phyloP scores from a whole-genome alignment of 2,113 vertebrate species.

The Pluvianellus socialis region DNA sequence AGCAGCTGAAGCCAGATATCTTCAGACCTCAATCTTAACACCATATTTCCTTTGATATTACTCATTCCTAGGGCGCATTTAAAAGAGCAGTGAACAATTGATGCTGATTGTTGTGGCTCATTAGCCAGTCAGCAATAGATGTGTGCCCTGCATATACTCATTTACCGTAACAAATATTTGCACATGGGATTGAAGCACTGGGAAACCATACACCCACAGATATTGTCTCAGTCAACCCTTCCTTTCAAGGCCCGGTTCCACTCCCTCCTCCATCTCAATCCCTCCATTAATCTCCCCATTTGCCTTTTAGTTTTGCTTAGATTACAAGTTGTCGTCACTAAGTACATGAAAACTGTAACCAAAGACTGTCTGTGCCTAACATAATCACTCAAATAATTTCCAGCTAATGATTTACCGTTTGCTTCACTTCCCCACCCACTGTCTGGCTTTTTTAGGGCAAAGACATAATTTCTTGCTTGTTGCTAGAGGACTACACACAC shows the following conservation, averaged over 20 bases:
- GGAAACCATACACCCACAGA: not conserved
- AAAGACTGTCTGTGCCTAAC: not conserved
- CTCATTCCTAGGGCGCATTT: not conserved
- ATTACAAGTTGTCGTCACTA: not conserved
- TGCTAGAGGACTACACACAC: not conserved
- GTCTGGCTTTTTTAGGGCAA: constrained; percentile 24
- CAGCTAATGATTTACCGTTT: constrained; percentile 27
- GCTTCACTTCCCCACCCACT: constrained; percentile 14
- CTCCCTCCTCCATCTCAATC: not conserved
- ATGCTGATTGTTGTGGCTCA: not conserved
- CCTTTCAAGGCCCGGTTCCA: not conserved
- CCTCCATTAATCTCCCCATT: not conserved
- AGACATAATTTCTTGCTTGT: not conserved
- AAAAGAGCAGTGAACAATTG: not conserved
- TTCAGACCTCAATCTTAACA: not conserved
- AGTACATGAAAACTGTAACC: constrained; percentile 15
- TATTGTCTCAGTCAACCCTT: not conserved
- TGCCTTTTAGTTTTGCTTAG: constrained; percentile 6
- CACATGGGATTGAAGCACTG: not conserved
- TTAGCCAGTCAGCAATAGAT: not conserved
- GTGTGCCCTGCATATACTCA: not conserved
- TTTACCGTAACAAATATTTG: not conserved
- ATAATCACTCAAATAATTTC: constrained; percentile 1
- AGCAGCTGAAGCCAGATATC: not conserved
- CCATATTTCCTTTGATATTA: not conserved